Conservation (phyloP, 1,140 invertebrate species). For the Ctenoplectra terminalis region DNA sequence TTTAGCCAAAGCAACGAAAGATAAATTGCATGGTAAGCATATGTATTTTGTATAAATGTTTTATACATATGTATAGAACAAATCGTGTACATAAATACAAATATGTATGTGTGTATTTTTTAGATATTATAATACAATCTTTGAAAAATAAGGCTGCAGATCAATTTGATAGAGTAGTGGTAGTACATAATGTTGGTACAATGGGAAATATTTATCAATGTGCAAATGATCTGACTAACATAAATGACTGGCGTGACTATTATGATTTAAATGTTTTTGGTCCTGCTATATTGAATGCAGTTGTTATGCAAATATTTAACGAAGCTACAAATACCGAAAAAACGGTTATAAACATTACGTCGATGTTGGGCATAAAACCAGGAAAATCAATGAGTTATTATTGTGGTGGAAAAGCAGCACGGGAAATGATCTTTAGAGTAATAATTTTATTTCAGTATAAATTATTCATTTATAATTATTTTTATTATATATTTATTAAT, state of each 20-base stretch:
- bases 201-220: conserved; percentile 89
- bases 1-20: conserved; percentile 82
- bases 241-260: conserved; percentile 86
- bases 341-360: conserved; percentile 94
- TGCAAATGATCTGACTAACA: conserved; percentile 85
- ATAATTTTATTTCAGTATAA: background rate
- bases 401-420: conserved; percentile 93
- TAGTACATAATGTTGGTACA: conserved; percentile 96
- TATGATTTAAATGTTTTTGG: conserved; percentile 92
- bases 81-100: background rate
- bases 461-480: background rate
- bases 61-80: background rate
- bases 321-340: conserved; percentile 78
- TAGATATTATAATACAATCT: conserved; percentile 81
- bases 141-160: conserved; percentile 75
- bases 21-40: conserved; percentile 80
- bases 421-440: conserved; percentile 95
- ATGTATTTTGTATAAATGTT: background rate
- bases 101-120: conserved; percentile 12
- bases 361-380: conserved; percentile 90
- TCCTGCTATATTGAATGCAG: conserved; percentile 89
- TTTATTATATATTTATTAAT: background rate
- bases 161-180: conserved; percentile 86
- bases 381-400: conserved; percentile 91
- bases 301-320: conserved; percentile 87